Base-by-base conservation (phyloP, 92 coral and sea anemone genomes). In the Parazoanthus swiftii region DNA sequence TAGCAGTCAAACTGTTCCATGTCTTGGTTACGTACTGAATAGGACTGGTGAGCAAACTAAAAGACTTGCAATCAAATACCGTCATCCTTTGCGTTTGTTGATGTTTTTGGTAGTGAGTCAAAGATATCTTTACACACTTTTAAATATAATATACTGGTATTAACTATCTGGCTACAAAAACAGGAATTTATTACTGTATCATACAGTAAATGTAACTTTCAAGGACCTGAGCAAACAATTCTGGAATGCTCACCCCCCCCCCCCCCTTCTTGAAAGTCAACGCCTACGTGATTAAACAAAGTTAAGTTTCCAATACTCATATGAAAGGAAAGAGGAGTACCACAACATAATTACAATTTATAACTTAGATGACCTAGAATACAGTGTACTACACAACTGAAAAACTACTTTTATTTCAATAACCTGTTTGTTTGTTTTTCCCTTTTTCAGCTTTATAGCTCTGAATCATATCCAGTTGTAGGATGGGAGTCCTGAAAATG, bases 201-300 rank as follows among this genome's bases (percentile, higher is more conserved):
- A 71, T 21, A 66, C 72, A 73, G 37, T 73, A 73, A 73, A 73
- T 25, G 42, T 73, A 74, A 74, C 77, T 44, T 74, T 74, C 38
- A 74, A 74, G 79, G 79, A 74, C 79, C 79, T 74, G 42, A 74
- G 79, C 79, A 74, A 74, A 74, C 79, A 74, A 36, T 74, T 74
- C 21, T 74, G 20, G 79, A 74, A 4, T 74, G 79, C 23, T 15
- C 79, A 0, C 4, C n/a, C n/a, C 72, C 43, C 46, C 79, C 77
- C 15, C 15, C 44, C 67, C 67, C 37, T 74, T 50, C 48, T 21
- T 21, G 79, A 74, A 74, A 74, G 0, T 74, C 44, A 38, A 74
- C 20, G 5, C 2, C 39, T 36, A 36, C 43, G 11, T 74, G 44
- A 74, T 9, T 39, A 39, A 39, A 39, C 4, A 39, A 39, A 39